phyloP scores from a whole-genome alignment of 1,140 invertebrate species.

The Antheraea mylitta region DNA sequence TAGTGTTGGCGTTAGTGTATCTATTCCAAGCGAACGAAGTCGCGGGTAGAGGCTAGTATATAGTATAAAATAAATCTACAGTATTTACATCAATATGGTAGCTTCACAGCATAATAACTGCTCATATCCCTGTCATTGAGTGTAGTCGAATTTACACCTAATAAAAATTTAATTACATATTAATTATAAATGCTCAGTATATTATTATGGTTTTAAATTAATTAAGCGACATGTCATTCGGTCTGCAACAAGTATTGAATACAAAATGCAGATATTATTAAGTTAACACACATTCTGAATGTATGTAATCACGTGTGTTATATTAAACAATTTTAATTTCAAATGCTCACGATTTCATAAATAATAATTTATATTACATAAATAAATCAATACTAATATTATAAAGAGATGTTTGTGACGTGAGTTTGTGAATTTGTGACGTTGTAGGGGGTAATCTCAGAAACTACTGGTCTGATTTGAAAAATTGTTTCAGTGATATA shows the following conservation, averaged over 20 bases:
- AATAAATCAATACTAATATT: too few species aligned
- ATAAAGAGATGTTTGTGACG: too few species aligned
- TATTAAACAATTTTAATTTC: constrained; percentile 2
- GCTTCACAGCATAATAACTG: not conserved
- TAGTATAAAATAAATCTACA: too few species aligned
- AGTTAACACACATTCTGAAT: not conserved
- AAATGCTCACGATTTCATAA: not conserved
- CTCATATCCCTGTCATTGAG: not conserved
- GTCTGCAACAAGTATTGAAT: constrained; percentile 1
- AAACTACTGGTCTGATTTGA: too few species aligned
- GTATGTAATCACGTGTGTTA: not conserved
- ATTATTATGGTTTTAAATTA: constrained; percentile 5
- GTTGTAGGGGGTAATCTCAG: too few species aligned
- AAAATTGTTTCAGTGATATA: too few species aligned
- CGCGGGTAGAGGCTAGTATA: too few species aligned
- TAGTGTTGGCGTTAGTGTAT: too few species aligned
- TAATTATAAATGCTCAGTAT: constrained; percentile 7
- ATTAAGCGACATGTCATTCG: constrained; percentile 13
- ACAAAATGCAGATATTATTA: not conserved
- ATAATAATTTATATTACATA: not conserved
- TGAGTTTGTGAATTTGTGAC: too few species aligned
- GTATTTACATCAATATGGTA: not conserved
- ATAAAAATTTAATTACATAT: not conserved
- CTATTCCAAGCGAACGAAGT: too few species aligned
- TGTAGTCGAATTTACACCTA: not conserved